phyloP scores from a whole-genome alignment of 2,113 vertebrate species.

The Rousettus leschenaultii region DNA sequence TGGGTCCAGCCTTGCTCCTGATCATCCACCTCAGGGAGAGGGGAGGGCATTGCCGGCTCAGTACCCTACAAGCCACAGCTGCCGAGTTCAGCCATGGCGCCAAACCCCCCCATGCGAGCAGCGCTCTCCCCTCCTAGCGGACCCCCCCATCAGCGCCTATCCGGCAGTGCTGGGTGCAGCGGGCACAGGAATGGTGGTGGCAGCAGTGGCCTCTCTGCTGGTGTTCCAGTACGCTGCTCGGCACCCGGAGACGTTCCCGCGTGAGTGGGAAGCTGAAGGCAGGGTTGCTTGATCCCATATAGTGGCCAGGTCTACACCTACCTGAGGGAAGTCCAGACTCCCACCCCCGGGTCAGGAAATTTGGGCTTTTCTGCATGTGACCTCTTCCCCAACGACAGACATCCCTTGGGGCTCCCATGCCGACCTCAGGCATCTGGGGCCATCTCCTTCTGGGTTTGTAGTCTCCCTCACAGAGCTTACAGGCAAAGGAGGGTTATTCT shows the following conservation, averaged over 20 bases:
- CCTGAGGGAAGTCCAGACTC: neutral
- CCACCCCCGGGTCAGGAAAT: neutral
- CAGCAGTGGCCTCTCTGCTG: slow-evolving; percentile 80
- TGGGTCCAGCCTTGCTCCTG: neutral
- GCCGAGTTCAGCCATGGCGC: neutral
- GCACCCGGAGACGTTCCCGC: slow-evolving; percentile 86
- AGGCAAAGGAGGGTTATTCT: neutral
- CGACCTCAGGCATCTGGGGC: neutral
- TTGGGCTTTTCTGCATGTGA: neutral
- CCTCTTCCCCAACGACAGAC: neutral
- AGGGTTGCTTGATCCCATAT: neutral
- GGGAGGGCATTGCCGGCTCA: neutral
- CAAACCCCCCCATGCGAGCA: neutral
- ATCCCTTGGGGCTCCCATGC: neutral
- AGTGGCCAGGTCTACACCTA: neutral
- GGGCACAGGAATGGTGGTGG: slow-evolving; percentile 87
- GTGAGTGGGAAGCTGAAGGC: slow-evolving; percentile 80
- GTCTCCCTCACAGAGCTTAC: neutral
- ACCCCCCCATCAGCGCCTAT: slow-evolving; percentile 83
- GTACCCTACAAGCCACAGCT: neutral
- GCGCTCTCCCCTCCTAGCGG: slow-evolving; percentile 82
- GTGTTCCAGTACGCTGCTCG: slow-evolving; percentile 85
- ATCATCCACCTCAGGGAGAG: rapidly evolving
- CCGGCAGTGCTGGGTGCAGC: slow-evolving; percentile 89
- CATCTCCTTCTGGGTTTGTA: neutral